A percentile compares a stretch with the other conserved stretches of the same genome.
Evolutionary conservation across 1,140 invertebrate species (phyloP).

Genomic region (Pseudomyrmex pallidus): DNA sequence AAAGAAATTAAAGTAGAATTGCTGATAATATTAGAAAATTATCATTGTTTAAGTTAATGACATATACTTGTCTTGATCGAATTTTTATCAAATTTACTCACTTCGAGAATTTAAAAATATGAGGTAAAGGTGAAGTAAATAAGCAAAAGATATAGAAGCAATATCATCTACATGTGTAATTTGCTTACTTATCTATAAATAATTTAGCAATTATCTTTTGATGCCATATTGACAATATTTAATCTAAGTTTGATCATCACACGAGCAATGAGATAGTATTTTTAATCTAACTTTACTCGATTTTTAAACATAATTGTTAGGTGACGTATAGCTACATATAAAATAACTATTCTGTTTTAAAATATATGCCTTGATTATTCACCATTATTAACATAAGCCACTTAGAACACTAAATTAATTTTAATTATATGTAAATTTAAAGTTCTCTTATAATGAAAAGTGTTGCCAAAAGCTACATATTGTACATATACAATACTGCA

Average conservation of each 20-base stretch:
- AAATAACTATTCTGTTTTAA: background rate
- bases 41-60: too few relatives aligned
- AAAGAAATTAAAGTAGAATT: too few relatives aligned
- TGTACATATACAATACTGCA: background rate
- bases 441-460: background rate
- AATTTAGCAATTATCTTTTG: background rate
- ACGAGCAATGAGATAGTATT: background rate
- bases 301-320: conserved; percentile 19
- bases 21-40: too few relatives aligned
- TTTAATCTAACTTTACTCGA: conserved; percentile 2
- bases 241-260: background rate
- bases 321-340: background rate
- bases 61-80: too few relatives aligned
- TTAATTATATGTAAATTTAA: conserved; percentile 2
- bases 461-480: background rate
- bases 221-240: conserved; percentile 13
- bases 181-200: too few relatives aligned
- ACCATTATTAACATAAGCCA: conserved; percentile 11
- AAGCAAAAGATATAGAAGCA: too few relatives aligned
- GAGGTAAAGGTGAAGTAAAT: too few relatives aligned
- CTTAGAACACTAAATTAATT: conserved; percentile 24
- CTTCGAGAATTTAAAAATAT: too few relatives aligned
- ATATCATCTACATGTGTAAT: too few relatives aligned
- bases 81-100: too few relatives aligned
- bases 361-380: background rate